phyloP scores from a whole-genome alignment of 2,113 vertebrate species.

The Orycteropus afer region DNA sequence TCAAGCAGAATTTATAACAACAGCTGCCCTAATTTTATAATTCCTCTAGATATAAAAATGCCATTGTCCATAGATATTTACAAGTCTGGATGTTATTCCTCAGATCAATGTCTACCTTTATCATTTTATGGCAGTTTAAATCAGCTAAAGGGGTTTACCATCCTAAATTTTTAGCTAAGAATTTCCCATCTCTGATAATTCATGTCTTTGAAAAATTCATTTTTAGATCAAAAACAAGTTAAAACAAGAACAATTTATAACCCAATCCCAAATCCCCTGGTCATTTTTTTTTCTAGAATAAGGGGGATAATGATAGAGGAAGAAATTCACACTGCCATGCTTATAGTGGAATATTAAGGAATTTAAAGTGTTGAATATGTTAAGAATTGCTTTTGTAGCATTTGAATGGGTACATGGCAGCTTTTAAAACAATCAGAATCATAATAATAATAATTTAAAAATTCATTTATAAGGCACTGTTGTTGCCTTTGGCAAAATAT shows the following conservation, averaged over 20 bases:
- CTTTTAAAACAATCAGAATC: background rate
- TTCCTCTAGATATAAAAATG: background rate
- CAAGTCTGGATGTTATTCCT: background rate
- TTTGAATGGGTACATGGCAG: background rate
- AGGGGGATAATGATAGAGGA: background rate
- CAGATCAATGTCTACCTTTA: background rate
- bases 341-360: background rate
- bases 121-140: background rate
- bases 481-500: background rate
- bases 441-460: background rate
- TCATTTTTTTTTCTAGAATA: background rate
- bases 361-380: background rate
- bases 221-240: background rate
- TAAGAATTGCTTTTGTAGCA: background rate
- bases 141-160: background rate
- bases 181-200: background rate
- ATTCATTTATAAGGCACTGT: background rate
- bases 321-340: background rate
- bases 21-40: background rate
- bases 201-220: slow-evolving; percentile 2
- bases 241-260: background rate
- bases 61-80: background rate
- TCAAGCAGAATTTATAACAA: background rate
- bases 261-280: background rate
- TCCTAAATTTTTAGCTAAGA: background rate